phyloP scores from a whole-genome alignment of 2,888 invertebrate genomes.

The Polia nebulosa region DNA sequence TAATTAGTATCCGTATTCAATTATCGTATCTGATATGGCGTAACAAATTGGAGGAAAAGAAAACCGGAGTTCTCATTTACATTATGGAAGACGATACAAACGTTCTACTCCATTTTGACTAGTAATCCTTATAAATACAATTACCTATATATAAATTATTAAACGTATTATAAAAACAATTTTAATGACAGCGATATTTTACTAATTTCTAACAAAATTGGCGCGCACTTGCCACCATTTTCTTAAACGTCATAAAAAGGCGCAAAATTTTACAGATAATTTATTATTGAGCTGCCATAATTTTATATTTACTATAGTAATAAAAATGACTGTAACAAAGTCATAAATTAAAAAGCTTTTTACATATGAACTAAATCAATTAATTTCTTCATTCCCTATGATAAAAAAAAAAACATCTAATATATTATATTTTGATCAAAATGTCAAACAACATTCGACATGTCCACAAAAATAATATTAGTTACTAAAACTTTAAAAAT shows the following conservation, averaged over 20 bases:
- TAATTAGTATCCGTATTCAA: slow-evolving; percentile 75
- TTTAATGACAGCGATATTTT: slow-evolving; percentile 53
- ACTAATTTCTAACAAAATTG: slow-evolving; percentile 51
- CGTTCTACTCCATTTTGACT: slow-evolving; percentile 79
- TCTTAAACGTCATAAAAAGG: slow-evolving; percentile 43
- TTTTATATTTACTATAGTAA: slow-evolving; percentile 23
- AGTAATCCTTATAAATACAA: slow-evolving; percentile 69
- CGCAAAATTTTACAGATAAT: slow-evolving; percentile 45
- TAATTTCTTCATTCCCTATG: background rate
- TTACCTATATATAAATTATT: slow-evolving; percentile 63
- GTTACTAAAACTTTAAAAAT: slow-evolving; percentile 32
- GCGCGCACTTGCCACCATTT: slow-evolving; percentile 27
- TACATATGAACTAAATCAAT: background rate
- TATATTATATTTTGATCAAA: slow-evolving; percentile 24
- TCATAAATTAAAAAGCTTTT: slow-evolving; percentile 6
- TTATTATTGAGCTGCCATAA: slow-evolving; percentile 56
- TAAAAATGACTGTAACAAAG: slow-evolving; percentile 28
- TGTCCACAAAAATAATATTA: slow-evolving; percentile 22
- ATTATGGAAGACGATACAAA: slow-evolving; percentile 89
- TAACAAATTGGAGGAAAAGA: slow-evolving; percentile 77
- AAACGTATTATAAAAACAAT: slow-evolving; percentile 55
- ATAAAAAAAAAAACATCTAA: slow-evolving; percentile 17
- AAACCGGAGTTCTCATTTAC: slow-evolving; percentile 80
- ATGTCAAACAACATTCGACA: slow-evolving; percentile 7
- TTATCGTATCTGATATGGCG: slow-evolving; percentile 75